phyloP scores from a whole-genome alignment of 2,797 vertebrate species.

The Pangasius djambal region DNA sequence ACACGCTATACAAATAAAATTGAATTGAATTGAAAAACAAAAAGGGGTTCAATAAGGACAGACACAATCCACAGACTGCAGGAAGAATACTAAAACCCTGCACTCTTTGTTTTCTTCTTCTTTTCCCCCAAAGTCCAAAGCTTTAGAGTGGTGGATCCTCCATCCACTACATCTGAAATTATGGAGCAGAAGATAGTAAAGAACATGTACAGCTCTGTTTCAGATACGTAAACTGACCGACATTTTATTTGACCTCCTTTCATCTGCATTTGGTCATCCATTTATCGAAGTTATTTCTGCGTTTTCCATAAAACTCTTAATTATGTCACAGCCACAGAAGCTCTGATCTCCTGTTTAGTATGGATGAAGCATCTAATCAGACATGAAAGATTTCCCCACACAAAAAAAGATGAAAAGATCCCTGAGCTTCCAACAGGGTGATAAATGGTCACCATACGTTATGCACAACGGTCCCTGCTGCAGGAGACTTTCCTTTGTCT shows the following conservation, averaged over 20 bases:
- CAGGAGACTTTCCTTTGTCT: conserved; percentile 67
- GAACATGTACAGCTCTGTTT: neutral
- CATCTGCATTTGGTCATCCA: neutral
- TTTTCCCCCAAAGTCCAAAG: neutral
- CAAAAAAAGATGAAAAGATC: conserved; percentile 63
- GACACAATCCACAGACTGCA: neutral
- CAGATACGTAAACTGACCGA: neutral
- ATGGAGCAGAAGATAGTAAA: neutral
- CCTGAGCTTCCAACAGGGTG: conserved; percentile 67
- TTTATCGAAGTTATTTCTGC: neutral
- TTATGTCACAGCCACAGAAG: neutral
- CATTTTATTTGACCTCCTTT: neutral
- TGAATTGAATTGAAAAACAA: neutral
- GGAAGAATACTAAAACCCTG: neutral
- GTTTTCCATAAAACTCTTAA: neutral
- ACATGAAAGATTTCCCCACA: conserved; percentile 55
- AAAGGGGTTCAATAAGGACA: neutral
- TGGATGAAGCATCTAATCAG: conserved; percentile 39
- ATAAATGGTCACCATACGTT: conserved; percentile 74
- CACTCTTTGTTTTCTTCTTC: neutral
- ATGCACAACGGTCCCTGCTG: conserved; percentile 67
- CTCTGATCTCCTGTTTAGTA: conserved; percentile 34
- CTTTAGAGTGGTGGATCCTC: neutral
- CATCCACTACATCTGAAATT: neutral
- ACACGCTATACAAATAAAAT: no score